phyloP scores from a whole-genome alignment of 1,140 invertebrate genomes.

The Achroia grisella region DNA sequence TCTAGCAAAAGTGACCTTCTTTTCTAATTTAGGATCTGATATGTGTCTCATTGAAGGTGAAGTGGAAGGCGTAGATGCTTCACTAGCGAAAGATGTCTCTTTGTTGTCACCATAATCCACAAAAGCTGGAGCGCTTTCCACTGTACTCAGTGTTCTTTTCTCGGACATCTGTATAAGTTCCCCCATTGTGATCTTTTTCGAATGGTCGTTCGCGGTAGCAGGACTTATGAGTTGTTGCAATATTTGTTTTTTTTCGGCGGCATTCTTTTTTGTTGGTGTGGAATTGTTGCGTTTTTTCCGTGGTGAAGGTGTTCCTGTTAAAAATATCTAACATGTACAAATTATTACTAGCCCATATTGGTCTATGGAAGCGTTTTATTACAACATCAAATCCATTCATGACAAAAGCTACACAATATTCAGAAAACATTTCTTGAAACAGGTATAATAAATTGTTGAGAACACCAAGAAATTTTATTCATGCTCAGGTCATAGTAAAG shows the following conservation, averaged over 20 bases:
- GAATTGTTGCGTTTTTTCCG: conserved; percentile 83
- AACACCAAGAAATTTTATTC: conserved; percentile 19
- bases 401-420: conserved; percentile 40
- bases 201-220: conserved; percentile 61
- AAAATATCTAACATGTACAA: conserved; percentile 21
- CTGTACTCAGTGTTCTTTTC: conserved; percentile 63
- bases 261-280: conserved; percentile 79
- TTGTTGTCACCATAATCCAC: conserved; percentile 63
- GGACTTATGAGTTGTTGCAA: conserved; percentile 80
- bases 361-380: conserved; percentile 23
- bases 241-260: conserved; percentile 83
- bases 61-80: conserved; percentile 61
- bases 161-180: conserved; percentile 82
- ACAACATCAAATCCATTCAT: conserved; percentile 37
- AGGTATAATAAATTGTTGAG: conserved; percentile 2
- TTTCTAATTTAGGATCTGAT: conserved; percentile 79
- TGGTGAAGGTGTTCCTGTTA: conserved; percentile 79
- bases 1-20: conserved; percentile 84
- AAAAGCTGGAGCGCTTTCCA: conserved; percentile 63
- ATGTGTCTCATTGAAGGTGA: conserved; percentile 71
- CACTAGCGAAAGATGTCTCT: conserved; percentile 76
- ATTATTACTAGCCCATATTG: conserved; percentile 2
- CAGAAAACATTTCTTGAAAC: conserved; percentile 14
- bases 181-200: conserved; percentile 76
- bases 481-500: conserved; percentile 29